Percentiles rank a stretch among this genome's conserved stretches.
These are phyloP conservation scores for Notocelia uddmanniana DNA, from an alignment of 2,888 invertebrate genomes.

Conservation along the genomic window DNA sequence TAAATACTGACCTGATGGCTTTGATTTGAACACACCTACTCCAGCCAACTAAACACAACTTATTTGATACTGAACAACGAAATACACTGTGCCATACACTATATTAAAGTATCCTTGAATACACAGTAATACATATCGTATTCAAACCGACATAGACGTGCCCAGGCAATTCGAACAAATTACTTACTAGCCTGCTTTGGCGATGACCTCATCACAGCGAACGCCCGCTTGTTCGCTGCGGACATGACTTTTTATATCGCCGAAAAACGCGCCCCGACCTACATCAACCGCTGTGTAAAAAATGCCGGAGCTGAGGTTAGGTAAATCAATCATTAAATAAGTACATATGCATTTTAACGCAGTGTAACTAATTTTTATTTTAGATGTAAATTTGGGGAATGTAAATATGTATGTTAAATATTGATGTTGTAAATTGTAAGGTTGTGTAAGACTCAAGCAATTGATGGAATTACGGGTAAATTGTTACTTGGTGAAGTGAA, in stretches of 20 bases:
- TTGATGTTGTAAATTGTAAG: too few species aligned
- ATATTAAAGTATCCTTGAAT: slow-evolving; percentile 1
- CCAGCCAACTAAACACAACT: neutral
- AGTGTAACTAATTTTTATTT: neutral
- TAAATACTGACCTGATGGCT: too few species aligned
- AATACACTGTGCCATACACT: slow-evolving; percentile 5
- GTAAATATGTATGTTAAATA: neutral
- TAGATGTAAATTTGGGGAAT: neutral
- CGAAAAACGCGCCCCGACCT: slow-evolving; percentile 75
- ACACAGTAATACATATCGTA: neutral
- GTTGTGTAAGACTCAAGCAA: neutral
- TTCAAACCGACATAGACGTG: slow-evolving; percentile 19
- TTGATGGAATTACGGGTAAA: neutral
- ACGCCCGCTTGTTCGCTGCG: slow-evolving; percentile 60
- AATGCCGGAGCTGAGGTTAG: slow-evolving; percentile 51
- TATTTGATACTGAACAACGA: neutral
- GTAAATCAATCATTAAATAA: slow-evolving; percentile 23
- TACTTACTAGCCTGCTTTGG: slow-evolving; percentile 49
- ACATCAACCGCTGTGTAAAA: slow-evolving; percentile 73
- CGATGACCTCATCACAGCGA: slow-evolving; percentile 65
- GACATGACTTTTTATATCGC: slow-evolving; percentile 66
- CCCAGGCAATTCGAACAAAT: slow-evolving; percentile 47
- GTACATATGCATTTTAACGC: neutral
- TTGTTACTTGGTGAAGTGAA: neutral
- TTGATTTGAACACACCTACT: too few species aligned